These are phyloP conservation scores for Zele albiditarsus DNA, from an alignment of 2,888 invertebrate species.

Conservation along the genomic window DNA sequence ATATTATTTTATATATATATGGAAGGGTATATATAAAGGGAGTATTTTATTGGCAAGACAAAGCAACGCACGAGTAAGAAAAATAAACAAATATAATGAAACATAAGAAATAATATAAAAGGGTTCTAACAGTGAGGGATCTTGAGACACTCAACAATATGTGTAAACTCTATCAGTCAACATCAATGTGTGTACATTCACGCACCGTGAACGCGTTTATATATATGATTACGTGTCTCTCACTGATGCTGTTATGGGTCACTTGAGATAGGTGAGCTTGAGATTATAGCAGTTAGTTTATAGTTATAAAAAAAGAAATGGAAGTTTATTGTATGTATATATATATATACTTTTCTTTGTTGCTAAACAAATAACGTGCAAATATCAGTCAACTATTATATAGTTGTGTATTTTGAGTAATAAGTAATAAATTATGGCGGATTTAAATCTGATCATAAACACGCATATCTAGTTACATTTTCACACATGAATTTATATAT, in stretches of 20 bases:
- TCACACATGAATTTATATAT: too few species aligned
- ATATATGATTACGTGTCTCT: conserved; percentile 33
- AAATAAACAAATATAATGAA: background rate
- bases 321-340: conserved; percentile 30
- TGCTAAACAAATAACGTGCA: background rate
- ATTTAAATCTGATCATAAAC: background rate
- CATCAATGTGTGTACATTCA: conserved; percentile 34
- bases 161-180: conserved; percentile 2
- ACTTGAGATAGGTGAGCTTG: conserved; percentile 59
- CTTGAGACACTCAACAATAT: background rate
- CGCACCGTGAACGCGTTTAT: conserved; percentile 52
- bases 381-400: conserved; percentile 16
- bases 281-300: conserved; percentile 51
- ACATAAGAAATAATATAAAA: background rate
- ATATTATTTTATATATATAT: background rate
- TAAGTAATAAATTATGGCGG: background rate
- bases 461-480: too few species aligned
- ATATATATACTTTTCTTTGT: background rate
- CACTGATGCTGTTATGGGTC: conserved; percentile 54
- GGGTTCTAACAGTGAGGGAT: background rate
- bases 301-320: conserved; percentile 17
- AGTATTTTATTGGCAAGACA: background rate
- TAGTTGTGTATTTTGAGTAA: conserved; percentile 10
- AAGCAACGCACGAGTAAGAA: background rate
- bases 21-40: background rate